Evolutionary conservation across 2,113 vertebrate genomes (phyloP).

Genomic region (Myrmophylax atrothorax): DNA sequence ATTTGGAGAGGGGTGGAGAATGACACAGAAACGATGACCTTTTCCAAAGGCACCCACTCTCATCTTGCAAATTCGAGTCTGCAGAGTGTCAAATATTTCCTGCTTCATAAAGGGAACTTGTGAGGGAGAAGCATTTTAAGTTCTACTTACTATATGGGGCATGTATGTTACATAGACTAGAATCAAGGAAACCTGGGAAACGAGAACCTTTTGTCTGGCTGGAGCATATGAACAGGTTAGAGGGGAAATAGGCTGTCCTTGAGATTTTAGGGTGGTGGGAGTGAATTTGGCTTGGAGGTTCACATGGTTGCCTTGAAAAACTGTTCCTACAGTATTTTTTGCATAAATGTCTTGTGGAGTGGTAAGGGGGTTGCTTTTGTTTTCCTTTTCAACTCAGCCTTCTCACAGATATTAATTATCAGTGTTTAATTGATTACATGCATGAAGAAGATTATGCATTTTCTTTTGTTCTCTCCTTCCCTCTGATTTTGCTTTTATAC

Average conservation of each 20-base stretch:
- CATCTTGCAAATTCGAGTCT: background rate
- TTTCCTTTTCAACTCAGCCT: background rate
- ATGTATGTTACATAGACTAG: background rate
- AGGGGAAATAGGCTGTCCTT: background rate
- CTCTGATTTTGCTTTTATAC: background rate
- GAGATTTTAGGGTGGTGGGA: background rate
- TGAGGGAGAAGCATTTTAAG: background rate
- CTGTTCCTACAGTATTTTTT: background rate
- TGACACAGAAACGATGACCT: background rate
- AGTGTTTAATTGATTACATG: background rate
- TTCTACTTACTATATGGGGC: background rate
- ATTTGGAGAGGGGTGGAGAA: background rate
- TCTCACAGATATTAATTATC: background rate
- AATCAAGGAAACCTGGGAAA: background rate
- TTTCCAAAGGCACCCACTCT: background rate
- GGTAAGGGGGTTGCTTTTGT: background rate
- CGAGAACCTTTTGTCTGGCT: background rate
- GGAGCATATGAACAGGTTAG: background rate
- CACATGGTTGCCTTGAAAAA: background rate
- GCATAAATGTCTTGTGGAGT: background rate
- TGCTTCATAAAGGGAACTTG: background rate
- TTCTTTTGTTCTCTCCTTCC: background rate
- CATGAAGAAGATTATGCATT: background rate
- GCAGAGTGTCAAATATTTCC: background rate
- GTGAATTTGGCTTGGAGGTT: background rate